Percentiles rank a stretch among this genome's conserved stretches.
phyloP scores from a whole-genome alignment of 2,113 vertebrate species.

The Trinectes maculatus region DNA sequence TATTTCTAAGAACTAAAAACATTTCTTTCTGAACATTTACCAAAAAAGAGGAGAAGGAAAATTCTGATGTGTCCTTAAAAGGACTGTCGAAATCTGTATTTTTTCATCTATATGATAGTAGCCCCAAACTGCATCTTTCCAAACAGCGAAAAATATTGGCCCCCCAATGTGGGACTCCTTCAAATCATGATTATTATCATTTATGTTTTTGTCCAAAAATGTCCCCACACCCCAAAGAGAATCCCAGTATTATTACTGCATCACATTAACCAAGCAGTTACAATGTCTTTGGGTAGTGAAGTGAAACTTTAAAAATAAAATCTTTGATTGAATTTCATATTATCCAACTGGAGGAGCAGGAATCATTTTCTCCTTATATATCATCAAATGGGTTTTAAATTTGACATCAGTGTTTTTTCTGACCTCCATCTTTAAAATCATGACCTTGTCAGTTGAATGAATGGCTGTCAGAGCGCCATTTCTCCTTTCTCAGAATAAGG shows the following conservation, averaged over 20 bases:
- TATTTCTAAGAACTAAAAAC: too few species aligned
- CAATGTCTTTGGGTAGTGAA: background rate
- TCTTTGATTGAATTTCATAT: background rate
- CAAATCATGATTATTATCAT: too few species aligned
- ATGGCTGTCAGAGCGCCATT: background rate
- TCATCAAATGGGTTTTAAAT: background rate
- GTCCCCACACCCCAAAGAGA: too few species aligned
- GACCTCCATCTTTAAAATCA: too few species aligned
- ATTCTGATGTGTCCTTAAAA: background rate
- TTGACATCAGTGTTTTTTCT: too few species aligned
- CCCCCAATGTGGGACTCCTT: too few species aligned
- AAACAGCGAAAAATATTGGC: too few species aligned
- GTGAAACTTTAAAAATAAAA: background rate
- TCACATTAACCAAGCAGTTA: background rate
- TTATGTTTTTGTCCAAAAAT: too few species aligned
- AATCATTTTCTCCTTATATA: background rate
- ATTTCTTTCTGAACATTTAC: too few species aligned
- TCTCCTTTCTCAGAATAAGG: background rate
- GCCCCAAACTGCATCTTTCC: background rate
- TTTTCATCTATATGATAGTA: background rate
- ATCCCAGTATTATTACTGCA: background rate
- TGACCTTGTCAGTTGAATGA: background rate
- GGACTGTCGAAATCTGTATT: background rate
- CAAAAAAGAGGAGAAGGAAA: too few species aligned
- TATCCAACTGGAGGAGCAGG: too few species aligned